These are phyloP conservation scores for Phocoena sinus DNA, from an alignment of 2,113 vertebrate species.

Conservation along the genomic window DNA sequence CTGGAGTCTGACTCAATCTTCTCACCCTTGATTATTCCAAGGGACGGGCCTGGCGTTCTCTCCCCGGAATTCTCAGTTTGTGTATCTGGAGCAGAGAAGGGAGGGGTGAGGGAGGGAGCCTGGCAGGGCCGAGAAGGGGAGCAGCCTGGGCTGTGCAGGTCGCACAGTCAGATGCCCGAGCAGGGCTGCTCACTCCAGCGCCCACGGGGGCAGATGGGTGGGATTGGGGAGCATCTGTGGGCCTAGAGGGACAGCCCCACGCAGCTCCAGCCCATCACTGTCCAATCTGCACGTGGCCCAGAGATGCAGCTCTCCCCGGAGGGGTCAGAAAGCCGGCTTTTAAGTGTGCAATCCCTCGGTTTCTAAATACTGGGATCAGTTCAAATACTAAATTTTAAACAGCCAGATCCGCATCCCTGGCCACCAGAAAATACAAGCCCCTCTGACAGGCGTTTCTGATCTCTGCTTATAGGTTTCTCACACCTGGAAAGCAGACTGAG, in stretches of 20 bases:
- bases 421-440: not conserved
- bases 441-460: not conserved
- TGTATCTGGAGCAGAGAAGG: not conserved
- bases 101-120: not conserved
- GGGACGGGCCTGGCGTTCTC: not conserved
- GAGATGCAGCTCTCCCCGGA: not conserved
- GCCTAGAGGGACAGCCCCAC: not conserved
- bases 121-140: not conserved
- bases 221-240: not conserved
- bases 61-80: not conserved
- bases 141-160: no score
- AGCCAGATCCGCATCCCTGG: not conserved
- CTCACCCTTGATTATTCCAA: not conserved
- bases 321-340: not conserved
- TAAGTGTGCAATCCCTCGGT: not conserved
- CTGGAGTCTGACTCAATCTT: not conserved
- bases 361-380: not conserved
- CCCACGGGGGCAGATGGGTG: fast-evolving
- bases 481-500: not conserved
- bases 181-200: not conserved
- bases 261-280: not conserved
- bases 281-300: not conserved
- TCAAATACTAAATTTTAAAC: not conserved
- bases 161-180: not conserved
- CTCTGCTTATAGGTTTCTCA: not conserved